phyloP scores from a whole-genome alignment of 1,140 invertebrate species.

The Caerostris darwini region DNA sequence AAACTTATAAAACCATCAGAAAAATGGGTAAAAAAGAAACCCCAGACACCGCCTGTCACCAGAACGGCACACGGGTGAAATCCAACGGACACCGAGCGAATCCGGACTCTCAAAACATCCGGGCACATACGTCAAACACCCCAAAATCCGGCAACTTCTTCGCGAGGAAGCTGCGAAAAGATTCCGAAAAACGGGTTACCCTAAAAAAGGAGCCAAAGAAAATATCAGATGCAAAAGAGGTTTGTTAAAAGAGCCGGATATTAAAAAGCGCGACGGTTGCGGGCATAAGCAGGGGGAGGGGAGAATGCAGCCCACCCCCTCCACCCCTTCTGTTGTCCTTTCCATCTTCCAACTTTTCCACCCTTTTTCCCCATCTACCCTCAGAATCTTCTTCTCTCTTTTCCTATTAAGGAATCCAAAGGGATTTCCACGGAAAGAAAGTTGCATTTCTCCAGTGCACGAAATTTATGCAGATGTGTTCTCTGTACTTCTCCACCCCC shows the following conservation, averaged over 20 bases:
- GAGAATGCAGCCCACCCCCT: neutral
- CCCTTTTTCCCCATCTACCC: neutral
- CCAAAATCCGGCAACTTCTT: conserved; percentile 21
- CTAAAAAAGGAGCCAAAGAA: conserved; percentile 34
- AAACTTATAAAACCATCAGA: too few species aligned
- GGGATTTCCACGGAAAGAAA: neutral
- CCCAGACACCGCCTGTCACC: neutral
- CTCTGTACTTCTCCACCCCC: neutral
- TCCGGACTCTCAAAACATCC: conserved; percentile 45
- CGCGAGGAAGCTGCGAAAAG: conserved; percentile 15
- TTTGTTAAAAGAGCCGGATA: conserved; percentile 70
- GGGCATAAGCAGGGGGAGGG: neutral
- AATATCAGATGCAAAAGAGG: conserved; percentile 57
- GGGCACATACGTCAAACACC: conserved; percentile 29
- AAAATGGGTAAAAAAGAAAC: neutral
- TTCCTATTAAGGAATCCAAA: conserved; percentile 59
- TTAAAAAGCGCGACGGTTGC: conserved; percentile 52
- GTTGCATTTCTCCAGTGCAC: conserved; percentile 13
- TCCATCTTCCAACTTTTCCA: neutral
- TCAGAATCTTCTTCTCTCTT: neutral
- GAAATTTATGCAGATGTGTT: conserved; percentile 66
- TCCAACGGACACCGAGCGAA: conserved; percentile 27
- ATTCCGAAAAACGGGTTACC: neutral
- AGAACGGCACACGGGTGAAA: conserved; percentile 3
- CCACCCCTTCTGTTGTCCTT: conserved; percentile 26